A percentile compares a stretch with the other conserved stretches of the same genome.
Evolutionary conservation across 2,888 invertebrate genomes (phyloP).

Genomic region (Campoplex capitator): DNA sequence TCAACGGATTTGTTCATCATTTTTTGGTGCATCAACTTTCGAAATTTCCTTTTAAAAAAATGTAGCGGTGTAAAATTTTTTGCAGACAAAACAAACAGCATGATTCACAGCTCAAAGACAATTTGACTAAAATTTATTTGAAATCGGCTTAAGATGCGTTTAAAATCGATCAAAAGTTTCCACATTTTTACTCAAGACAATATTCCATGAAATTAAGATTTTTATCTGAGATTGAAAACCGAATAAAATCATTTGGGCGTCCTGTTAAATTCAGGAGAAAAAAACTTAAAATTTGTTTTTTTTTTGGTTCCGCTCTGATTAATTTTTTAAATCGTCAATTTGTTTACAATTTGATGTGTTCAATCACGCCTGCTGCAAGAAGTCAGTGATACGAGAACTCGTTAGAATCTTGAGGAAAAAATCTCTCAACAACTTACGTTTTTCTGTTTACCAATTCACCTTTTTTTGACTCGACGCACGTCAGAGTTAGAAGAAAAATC

Average conservation of each 20-base stretch:
- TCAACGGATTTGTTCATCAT: background rate
- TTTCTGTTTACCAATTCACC: background rate
- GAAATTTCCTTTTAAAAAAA: background rate
- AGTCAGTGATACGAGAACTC: constrained; percentile 58
- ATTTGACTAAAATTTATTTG: background rate
- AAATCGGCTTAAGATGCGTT: background rate
- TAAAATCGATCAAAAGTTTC: background rate
- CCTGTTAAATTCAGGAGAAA: background rate
- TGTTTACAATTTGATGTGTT: too few species aligned
- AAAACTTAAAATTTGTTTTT: background rate
- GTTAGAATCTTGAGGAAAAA: background rate
- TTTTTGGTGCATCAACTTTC: background rate
- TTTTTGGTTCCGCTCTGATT: background rate
- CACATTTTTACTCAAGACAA: background rate
- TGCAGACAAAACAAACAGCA: too few species aligned
- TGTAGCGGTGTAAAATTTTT: too few species aligned
- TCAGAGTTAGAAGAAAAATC: constrained; percentile 10
- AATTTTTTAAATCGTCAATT: background rate
- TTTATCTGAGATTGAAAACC: background rate
- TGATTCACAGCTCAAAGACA: background rate
- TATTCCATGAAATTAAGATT: background rate
- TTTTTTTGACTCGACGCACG: constrained; percentile 2
- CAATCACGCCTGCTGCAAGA: constrained; percentile 58
- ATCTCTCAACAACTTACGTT: background rate
- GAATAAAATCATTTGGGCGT: background rate